Evolutionary conservation across 30 jellyfish, hydroid and myxozoan genomes (phyloP).

Genomic region (Pseudorhiza aurosa): DNA sequence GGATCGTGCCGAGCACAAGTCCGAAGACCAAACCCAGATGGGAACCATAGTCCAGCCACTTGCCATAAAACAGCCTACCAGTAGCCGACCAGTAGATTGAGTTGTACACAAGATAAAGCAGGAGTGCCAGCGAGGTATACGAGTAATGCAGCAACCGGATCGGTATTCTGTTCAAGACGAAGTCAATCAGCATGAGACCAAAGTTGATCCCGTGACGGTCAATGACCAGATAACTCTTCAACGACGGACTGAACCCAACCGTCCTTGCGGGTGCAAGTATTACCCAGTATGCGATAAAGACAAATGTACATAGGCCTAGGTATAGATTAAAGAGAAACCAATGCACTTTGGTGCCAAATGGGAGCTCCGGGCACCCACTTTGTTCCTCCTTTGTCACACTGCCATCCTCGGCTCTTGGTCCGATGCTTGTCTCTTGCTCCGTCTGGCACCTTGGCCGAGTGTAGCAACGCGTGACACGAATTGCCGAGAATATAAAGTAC

Average conservation of each 20-base stretch:
- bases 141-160: constrained; percentile 61
- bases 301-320: constrained; percentile 47
- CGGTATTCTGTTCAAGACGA: constrained; percentile 51
- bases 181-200: constrained; percentile 46
- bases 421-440: neutral
- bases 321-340: constrained; percentile 73
- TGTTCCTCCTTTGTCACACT: neutral
- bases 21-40: constrained; percentile 28
- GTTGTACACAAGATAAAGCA: constrained; percentile 48
- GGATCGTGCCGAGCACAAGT: constrained; percentile 27
- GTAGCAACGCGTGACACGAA: neutral
- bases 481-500: constrained; percentile 43
- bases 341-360: constrained; percentile 8
- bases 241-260: constrained; percentile 29
- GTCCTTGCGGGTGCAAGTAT: constrained; percentile 52
- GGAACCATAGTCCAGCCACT: constrained; percentile 51
- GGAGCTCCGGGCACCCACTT: neutral
- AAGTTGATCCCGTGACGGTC: constrained; percentile 81
- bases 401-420: neutral
- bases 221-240: constrained; percentile 45
- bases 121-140: constrained; percentile 41
- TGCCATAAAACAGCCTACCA: constrained; percentile 29
- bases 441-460: neutral
- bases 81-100: constrained; percentile 57
- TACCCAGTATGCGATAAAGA: constrained; percentile 71